These are phyloP conservation scores for Phrynosoma platyrhinos DNA, from an alignment of 2,113 vertebrate species.

Conservation along the genomic window DNA sequence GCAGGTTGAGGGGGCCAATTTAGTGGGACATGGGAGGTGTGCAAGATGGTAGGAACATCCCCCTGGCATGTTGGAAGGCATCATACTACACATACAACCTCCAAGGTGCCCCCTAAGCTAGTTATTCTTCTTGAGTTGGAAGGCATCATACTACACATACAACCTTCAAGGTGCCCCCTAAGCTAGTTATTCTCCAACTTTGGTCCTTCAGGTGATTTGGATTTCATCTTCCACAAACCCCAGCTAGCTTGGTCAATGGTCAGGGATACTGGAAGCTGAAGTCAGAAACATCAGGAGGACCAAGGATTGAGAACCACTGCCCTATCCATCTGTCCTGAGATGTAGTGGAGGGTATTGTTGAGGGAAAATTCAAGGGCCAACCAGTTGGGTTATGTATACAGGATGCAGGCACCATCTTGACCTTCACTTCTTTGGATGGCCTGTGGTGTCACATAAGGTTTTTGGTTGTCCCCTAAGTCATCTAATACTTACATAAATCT, in stretches of 20 bases:
- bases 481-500: too few relatives aligned
- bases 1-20: neutral
- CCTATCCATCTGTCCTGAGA: neutral
- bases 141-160: neutral
- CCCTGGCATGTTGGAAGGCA: neutral
- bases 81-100: neutral
- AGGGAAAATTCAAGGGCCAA: neutral
- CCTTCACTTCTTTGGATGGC: neutral
- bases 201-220: too few relatives aligned
- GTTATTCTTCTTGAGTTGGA: too few relatives aligned
- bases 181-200: neutral
- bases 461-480: too few relatives aligned
- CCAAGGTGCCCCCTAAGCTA: neutral
- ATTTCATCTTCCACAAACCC: too few relatives aligned
- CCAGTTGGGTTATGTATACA: neutral
- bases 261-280: too few relatives aligned
- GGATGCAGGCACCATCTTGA: too few relatives aligned
- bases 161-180: neutral
- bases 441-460: too few relatives aligned
- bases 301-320: too few relatives aligned
- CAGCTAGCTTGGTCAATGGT: too few relatives aligned
- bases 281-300: too few relatives aligned
- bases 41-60: neutral
- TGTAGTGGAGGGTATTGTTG: neutral
- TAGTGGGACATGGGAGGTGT: neutral